Evolutionary conservation across 2,888 invertebrate genomes (phyloP), one percentile per base, ranked within the genome.

Genomic region (Microplitis deprimator): DNA sequence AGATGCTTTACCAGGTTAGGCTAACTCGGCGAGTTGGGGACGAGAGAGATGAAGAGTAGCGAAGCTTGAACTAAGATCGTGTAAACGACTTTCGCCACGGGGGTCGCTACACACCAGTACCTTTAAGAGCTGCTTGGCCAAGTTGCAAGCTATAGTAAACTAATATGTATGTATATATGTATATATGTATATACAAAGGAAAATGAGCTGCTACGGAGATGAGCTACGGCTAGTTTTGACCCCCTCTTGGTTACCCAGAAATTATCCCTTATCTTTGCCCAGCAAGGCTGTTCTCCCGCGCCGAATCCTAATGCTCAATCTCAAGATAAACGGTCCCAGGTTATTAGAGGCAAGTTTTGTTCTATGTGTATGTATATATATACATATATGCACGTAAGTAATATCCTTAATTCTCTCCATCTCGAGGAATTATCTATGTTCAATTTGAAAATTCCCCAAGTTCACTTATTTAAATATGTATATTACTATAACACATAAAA

Each of bases 211-310:
- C 29, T 67, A 70, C 79, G 80, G 81, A 86, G 88, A 88, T 88
- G 88, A 88, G 88, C 87, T 87, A 88, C 87, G 88, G 88, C 84
- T 86, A 87, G 87, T 85, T 87, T 81, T 86, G 86, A 85, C 85
- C 87, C 87, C 84, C 84, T 70, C 84, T 83, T 82, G 81, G 83
- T 81, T 76, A 79, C 83, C 80, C 85, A 87, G 88, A 88, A 89
- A 88, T 88, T 88, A 87, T 85, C 87, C 87, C 87, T 88, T 89
- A 89, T 89, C 88, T 89, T 82, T 84, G 82, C 83, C 82, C 82
- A 82, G 84, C 88, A 87, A 86, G 83, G 86, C 84, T 81, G 78
- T 73, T 81, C 82, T 81, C 85, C 83, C 85, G 61, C 77, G 84
- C 85, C 85, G 86, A 85, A 87, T 88, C 87, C 85, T 87, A 87